Percentiles rank a stretch among this genome's conserved stretches.
These are phyloP conservation scores for Ageneiosus marmoratus DNA, from an alignment of 2,113 vertebrate genomes.

Conservation along the genomic window DNA sequence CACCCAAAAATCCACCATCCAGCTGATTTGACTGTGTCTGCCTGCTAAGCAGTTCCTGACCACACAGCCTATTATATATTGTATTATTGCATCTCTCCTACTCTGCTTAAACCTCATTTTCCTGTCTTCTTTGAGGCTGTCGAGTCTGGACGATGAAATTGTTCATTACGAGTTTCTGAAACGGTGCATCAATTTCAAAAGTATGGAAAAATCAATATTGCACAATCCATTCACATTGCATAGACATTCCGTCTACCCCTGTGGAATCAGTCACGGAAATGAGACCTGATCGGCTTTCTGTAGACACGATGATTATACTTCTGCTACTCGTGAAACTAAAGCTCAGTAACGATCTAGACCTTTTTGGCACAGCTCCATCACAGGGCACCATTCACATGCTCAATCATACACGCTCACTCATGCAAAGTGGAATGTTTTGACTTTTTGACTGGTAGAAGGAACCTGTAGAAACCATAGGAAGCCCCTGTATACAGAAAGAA, in stretches of 20 bases:
- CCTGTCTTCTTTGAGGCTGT: neutral
- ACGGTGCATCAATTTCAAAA: too few species aligned
- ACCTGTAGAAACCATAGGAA: constrained; percentile 5
- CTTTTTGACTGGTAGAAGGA: neutral
- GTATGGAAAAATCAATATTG: neutral
- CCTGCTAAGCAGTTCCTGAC: neutral
- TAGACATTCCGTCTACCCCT: too few species aligned
- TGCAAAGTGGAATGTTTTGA: neutral
- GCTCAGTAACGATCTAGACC: too few species aligned
- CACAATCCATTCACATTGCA: too few species aligned
- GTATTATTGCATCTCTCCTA: neutral
- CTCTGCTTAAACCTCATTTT: neutral
- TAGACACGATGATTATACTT: too few species aligned
- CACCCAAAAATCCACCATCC: neutral
- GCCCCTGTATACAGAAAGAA: neutral
- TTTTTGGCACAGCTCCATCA: neutral
- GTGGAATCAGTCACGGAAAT: too few species aligned
- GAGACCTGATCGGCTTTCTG: too few species aligned
- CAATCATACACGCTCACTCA: neutral
- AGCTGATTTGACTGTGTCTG: neutral
- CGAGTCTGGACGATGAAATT: neutral
- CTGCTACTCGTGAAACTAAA: neutral
- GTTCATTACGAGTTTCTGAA: neutral
- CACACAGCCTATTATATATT: neutral
- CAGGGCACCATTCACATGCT: too few species aligned